Evolutionary conservation across 2,113 vertebrate species (phyloP), one percentile per base, ranked within the genome.

Genomic region (Ivindomyrus marchei): DNA sequence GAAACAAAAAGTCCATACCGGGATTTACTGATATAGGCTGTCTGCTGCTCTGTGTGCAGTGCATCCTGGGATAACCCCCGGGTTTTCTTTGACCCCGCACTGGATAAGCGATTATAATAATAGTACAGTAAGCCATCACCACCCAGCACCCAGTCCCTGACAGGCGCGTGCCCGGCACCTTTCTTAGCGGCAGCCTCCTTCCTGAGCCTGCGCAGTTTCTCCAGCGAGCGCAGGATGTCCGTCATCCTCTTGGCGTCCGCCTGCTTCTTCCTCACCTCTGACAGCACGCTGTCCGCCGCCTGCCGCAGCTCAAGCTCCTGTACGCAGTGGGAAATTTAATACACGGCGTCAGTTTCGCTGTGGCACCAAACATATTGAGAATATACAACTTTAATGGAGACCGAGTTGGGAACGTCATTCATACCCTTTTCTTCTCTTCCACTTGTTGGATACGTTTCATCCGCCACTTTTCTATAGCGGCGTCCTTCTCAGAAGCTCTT

Each of bases 231-330:
- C 46, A 99, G 95, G 90, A 99, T 86, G 31, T 99, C 97, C 89
- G 95, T 93, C 97, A 98, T 98, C 92, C 97, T 96, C 92, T 98
- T 99, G 0, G 97, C 95, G 2, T 99, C 98, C 0, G 96, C 95
- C 93, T 99, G 98, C 89, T 99, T 99, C 94, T 96, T 98, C 92
- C 97, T 94, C n/a, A 99, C 98, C 93, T 99, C 98, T 5, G 97
- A 97, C 42, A 99, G 95, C 1, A 99, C 98, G 0, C 96, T 93
- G 92, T 99, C 98, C 3, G 98, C 98, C 1, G 97, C 97, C 90
- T 95, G 94, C 93, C 99, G 99, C 89, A 99, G 96, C 87, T 99
- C 98, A 87, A 93, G 96, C 50, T 99, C 98, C 98, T 99, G 77
- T 0, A 45, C 46, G 19, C 19, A 91, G 47, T 85, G 10, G 8